Evolutionary conservation across 2,888 invertebrate genomes (phyloP).

Genomic region (Teleiodes luculella): DNA sequence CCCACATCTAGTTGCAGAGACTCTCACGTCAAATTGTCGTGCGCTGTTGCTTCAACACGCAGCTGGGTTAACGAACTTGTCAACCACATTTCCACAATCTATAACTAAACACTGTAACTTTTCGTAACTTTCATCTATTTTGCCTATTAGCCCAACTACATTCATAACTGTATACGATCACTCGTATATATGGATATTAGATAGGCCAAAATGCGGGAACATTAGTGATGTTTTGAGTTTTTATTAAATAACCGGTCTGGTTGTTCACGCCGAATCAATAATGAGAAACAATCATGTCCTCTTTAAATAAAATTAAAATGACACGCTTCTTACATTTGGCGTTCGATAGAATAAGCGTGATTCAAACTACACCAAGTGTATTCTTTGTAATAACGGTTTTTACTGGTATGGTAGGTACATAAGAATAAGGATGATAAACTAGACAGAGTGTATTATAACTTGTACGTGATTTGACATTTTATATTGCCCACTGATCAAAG

Average conservation of each 20-base stretch:
- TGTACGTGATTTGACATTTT: slow-evolving; percentile 2
- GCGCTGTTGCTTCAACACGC: slow-evolving; percentile 34
- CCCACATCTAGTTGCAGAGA: slow-evolving; percentile 54
- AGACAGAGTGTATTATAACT: not conserved
- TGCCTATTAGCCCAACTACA: slow-evolving; percentile 25
- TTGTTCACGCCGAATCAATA: not conserved
- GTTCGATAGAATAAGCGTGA: slow-evolving; percentile 20
- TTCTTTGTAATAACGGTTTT: slow-evolving; percentile 31
- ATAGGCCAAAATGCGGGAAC: not conserved
- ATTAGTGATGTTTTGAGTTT: not conserved
- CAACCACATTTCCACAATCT: slow-evolving; percentile 35
- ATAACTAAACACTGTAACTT: slow-evolving; percentile 36
- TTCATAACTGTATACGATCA: slow-evolving; percentile 23
- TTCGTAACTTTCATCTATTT: slow-evolving; percentile 27
- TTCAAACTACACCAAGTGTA: slow-evolving; percentile 17
- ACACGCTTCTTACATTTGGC: slow-evolving; percentile 2
- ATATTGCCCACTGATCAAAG: not conserved
- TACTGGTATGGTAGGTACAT: slow-evolving; percentile 20
- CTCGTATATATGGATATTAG: not conserved
- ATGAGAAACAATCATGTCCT: slow-evolving; percentile 6
- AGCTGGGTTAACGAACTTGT: slow-evolving; percentile 59
- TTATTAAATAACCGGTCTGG: not conserved
- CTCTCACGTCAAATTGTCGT: slow-evolving; percentile 36
- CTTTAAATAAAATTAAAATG: slow-evolving; percentile 5
- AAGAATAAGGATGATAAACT: slow-evolving; percentile 19